Conservation (phyloP, 1,140 invertebrate genomes). For the Trachelipus rathkii region DNA sequence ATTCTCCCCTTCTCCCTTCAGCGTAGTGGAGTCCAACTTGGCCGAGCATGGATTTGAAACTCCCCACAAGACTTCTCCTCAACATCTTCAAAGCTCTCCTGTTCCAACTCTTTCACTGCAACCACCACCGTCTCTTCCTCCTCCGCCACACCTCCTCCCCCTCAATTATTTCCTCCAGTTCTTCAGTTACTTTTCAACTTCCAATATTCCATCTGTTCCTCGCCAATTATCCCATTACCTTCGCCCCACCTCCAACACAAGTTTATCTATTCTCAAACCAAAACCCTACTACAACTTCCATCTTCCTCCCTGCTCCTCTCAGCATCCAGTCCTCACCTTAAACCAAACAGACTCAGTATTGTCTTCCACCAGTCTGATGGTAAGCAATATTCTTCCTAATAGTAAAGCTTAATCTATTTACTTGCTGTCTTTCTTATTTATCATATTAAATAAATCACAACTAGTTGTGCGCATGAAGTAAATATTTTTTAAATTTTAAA, state of each 20-base stretch:
- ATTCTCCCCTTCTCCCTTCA: not conserved
- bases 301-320: not conserved
- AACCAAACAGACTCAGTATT: slow-evolving; percentile 1
- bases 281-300: not conserved
- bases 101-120: not conserved
- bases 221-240: not conserved
- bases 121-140: not conserved
- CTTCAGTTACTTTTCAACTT: not conserved
- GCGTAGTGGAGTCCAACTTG: not conserved
- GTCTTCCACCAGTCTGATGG: not conserved
- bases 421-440: not conserved
- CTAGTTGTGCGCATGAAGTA: too few relatives aligned
- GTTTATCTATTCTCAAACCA: not conserved
- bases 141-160: not conserved
- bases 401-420: not conserved
- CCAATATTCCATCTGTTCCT: not conserved
- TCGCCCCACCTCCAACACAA: not conserved
- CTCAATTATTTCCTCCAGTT: not conserved
- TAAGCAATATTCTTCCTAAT: not conserved
- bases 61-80: not conserved
- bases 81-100: not conserved
- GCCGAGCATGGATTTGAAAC: not conserved
- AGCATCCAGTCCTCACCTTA: slow-evolving; percentile 2
- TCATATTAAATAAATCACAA: too few relatives aligned
- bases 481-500: too few relatives aligned